Conservation (phyloP, 2,113 vertebrate species). For the Xiphias gladius region DNA sequence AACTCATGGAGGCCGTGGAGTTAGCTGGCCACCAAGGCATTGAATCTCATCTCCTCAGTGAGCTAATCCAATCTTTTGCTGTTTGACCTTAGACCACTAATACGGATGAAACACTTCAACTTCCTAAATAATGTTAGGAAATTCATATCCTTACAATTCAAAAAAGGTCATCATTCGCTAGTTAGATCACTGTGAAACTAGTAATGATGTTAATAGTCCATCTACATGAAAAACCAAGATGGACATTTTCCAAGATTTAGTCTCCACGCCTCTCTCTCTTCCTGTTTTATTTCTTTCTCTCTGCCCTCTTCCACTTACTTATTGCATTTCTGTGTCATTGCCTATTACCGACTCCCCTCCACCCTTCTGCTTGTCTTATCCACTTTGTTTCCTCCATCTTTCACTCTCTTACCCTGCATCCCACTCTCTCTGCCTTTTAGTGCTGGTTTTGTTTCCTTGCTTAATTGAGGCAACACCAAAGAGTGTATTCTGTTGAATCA, state of each 20-base stretch:
- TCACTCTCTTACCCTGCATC: conserved; percentile 47
- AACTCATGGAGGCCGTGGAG: neutral
- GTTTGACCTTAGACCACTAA: conserved; percentile 9
- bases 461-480: conserved; percentile 52
- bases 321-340: conserved; percentile 48
- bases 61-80: conserved; percentile 9
- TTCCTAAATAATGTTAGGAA: neutral
- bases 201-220: conserved; percentile 7
- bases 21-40: conserved; percentile 18
- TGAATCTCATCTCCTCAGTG: conserved; percentile 37
- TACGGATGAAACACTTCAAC: neutral
- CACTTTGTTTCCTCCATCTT: conserved; percentile 62
- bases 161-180: neutral
- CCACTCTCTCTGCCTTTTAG: conserved; percentile 55
- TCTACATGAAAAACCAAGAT: conserved; percentile 12
- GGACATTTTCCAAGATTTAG: neutral
- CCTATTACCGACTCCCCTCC: conserved; percentile 46
- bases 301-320: conserved; percentile 36
- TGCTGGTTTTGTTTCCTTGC: conserved; percentile 49
- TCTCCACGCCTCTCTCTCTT: neutral
- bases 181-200: neutral
- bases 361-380: conserved; percentile 59
- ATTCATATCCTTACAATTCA: neutral
- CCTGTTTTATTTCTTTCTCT: neutral
- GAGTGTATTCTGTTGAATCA: conserved; percentile 57